A percentile compares a stretch with the other conserved stretches of the same genome.
Evolutionary conservation across 2,888 invertebrate genomes (phyloP).

Genomic region (Temnothorax ravouxi): DNA sequence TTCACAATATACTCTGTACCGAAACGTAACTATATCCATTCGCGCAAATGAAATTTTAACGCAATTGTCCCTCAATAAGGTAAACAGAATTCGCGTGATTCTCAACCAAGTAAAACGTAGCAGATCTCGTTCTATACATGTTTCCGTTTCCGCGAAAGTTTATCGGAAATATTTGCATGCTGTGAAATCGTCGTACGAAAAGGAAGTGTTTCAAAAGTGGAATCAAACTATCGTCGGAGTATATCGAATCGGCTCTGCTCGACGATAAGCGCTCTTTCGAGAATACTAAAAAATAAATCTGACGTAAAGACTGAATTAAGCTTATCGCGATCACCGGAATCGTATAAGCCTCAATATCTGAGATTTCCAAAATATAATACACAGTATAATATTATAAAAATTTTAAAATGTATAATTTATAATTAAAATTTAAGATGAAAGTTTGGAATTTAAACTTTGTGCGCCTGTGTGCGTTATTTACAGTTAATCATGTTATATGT

Average conservation of each 20-base stretch:
- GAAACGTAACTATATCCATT: conserved; percentile 47
- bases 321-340: not conserved
- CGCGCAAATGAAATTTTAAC: conserved; percentile 57
- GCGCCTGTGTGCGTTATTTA: not conserved
- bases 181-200: not conserved
- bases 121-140: not conserved
- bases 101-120: conserved; percentile 28
- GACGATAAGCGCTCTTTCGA: not conserved
- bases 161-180: conserved; percentile 38
- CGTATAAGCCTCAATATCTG: not conserved
- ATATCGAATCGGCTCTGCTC: not conserved
- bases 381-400: not conserved
- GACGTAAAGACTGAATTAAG: not conserved
- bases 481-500: not conserved
- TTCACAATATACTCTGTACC: conserved; percentile 43
- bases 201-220: not conserved
- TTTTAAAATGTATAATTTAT: not conserved
- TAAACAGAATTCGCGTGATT: conserved; percentile 40
- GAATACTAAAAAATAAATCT: not conserved
- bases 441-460: not conserved
- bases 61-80: conserved; percentile 52
- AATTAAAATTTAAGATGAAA: not conserved
- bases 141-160: conserved; percentile 40
- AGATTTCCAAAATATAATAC: not conserved
- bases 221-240: not conserved